Percentiles rank a stretch among this genome's conserved stretches.
phyloP scores from a whole-genome alignment of 2,797 vertebrate genomes.

The Hephaestus fuliginosus region DNA sequence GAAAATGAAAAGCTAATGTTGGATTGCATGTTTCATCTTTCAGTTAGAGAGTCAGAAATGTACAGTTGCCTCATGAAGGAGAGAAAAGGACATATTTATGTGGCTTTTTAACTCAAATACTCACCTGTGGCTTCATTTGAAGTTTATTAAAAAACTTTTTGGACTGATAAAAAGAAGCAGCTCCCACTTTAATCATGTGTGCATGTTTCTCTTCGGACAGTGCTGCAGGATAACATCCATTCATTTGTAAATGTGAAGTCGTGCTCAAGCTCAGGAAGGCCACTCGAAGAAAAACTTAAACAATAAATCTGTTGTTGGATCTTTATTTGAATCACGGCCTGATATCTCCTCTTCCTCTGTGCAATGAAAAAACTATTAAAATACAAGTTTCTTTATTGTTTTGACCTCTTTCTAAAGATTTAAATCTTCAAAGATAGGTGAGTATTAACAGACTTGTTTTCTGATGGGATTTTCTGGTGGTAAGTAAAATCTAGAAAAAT shows the following conservation, averaged over 20 bases:
- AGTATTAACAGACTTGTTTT: too few species aligned
- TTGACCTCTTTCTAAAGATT: too few species aligned
- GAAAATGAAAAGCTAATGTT: conserved; percentile 68
- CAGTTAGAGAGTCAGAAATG: conserved; percentile 15
- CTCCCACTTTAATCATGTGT: conserved; percentile 10
- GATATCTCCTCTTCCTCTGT: too few species aligned
- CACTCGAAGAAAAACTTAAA: neutral
- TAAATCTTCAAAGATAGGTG: too few species aligned
- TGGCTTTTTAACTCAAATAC: conserved; percentile 14
- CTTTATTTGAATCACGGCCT: neutral
- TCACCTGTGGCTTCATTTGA: neutral
- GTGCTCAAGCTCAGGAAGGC: neutral
- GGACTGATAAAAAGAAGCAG: neutral
- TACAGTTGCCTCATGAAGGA: neutral
- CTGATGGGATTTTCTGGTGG: too few species aligned
- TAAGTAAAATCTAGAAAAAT: too few species aligned
- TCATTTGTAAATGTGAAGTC: conserved; percentile 18
- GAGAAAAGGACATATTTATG: neutral
- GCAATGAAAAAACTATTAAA: too few species aligned
- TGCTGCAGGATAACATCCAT: neutral
- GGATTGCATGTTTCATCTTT: conserved; percentile 28
- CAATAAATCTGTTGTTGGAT: too few species aligned
- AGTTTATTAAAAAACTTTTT: neutral
- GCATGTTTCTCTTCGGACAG: neutral
- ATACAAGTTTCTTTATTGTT: neutral